Evolutionary conservation across 2,113 vertebrate genomes (phyloP).

Genomic region (Callorhinus ursinus): DNA sequence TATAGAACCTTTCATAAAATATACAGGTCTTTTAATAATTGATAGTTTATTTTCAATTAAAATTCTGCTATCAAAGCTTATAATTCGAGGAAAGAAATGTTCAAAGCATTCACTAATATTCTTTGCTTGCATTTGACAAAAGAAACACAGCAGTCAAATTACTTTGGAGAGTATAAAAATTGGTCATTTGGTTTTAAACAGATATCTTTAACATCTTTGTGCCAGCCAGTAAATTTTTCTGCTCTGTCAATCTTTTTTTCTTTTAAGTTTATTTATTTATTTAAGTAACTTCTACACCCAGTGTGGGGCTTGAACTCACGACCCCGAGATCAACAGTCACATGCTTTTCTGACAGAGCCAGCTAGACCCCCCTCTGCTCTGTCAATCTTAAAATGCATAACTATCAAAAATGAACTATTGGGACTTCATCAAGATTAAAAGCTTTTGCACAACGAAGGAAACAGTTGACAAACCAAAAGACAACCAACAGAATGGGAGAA

Average conservation of each 20-base stretch:
- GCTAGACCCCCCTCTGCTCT: neutral
- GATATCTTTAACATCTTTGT: neutral
- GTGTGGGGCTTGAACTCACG: neutral
- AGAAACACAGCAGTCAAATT: neutral
- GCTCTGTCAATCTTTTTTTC: neutral
- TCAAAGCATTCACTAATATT: neutral
- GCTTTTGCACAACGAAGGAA: too few species aligned
- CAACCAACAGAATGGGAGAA: too few species aligned
- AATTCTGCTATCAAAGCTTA: conserved; percentile 11
- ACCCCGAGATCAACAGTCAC: neutral
- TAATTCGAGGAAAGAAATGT: conserved; percentile 16
- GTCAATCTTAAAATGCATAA: neutral
- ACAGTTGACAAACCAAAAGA: too few species aligned
- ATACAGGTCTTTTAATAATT: neutral
- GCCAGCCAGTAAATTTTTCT: neutral
- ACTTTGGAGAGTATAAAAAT: neutral
- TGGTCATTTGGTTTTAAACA: neutral
- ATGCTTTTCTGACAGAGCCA: neutral
- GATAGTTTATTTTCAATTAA: conserved; percentile 2
- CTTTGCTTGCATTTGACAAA: neutral
- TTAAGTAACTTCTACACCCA: neutral
- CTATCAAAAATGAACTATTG: neutral
- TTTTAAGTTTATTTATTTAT: neutral
- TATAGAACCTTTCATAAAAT: neutral
- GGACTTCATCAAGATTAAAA: too few species aligned